Evolutionary conservation across 2,113 vertebrate species (phyloP), one percentile per base, ranked within the genome.

Genomic region (Bubalus kerabau): DNA sequence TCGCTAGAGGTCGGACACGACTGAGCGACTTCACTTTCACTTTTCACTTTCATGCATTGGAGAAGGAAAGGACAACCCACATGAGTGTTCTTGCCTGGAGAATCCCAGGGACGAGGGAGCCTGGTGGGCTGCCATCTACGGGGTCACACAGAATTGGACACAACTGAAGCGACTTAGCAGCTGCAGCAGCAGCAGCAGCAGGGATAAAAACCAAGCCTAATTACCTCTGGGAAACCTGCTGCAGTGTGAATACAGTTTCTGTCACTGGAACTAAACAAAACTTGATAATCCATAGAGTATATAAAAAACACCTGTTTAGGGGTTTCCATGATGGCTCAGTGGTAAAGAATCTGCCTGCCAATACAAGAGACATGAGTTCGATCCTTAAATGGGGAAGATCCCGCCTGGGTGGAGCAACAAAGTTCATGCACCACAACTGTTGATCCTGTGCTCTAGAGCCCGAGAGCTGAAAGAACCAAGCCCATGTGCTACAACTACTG

Each of bases 171-270:
- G 11, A 48, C 48, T 48, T 48, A 48, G 46, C 2, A 48, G 46
- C 46, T 8, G 43, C 43, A 43, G 43, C 48, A 48, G 48, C 48
- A 48, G 48, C 48, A 48, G 48, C 48, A 48, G 48, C 48, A 80
- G 26, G 46, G 52, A 87, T 43, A 82, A 91, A 92, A 71, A 36
- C 32, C 57, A 89, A 40, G 15, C 43, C 36, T 74, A 24, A 90
- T 87, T 14, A 93, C n/a, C 59, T 71, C 78, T 56, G 62, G 64
- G 52, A 94, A 71, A 60, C n/a, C 23, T 64, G 15, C 56, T 71
- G 30, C 24, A 67, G 50, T 82, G 74, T 87, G 52, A 91, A 46
- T 40, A 71, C 30, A 50, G 46, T 67, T 78, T 88, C 62, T 84
- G 21, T 90, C 59, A 54, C 24, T 87, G 60, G 23, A 87, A 28